phyloP scores from a whole-genome alignment of 2,797 vertebrate species.

The Schizopygopsis malacanthus region DNA sequence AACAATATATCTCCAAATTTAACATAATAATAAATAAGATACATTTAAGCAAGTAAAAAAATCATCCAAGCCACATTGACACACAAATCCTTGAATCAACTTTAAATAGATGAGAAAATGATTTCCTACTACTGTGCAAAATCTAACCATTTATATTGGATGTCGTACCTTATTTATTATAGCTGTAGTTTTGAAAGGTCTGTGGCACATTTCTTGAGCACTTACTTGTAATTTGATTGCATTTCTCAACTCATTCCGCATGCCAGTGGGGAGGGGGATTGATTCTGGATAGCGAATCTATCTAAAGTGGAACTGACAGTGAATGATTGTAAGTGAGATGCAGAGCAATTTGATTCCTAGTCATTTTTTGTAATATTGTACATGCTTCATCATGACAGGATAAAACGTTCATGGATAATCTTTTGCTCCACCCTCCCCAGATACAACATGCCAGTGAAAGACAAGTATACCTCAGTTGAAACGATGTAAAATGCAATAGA shows the following conservation, averaged over 20 bases:
- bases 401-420: slow-evolving; percentile 34
- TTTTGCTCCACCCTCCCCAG: slow-evolving; percentile 33
- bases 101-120: background rate
- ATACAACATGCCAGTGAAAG: slow-evolving; percentile 14
- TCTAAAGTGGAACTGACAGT: slow-evolving; percentile 63
- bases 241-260: slow-evolving; percentile 42
- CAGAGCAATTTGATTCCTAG: slow-evolving; percentile 53
- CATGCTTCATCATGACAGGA: slow-evolving; percentile 41
- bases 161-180: slow-evolving; percentile 28
- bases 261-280: slow-evolving; percentile 52
- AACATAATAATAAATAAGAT: background rate
- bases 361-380: slow-evolving; percentile 30
- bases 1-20: too few species aligned
- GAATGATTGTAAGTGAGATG: slow-evolving; percentile 63
- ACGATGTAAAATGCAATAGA: background rate
- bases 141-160: background rate
- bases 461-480: background rate
- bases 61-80: background rate
- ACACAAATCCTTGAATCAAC: background rate
- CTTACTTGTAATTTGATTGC: slow-evolving; percentile 43
- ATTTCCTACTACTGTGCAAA: background rate
- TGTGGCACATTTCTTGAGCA: slow-evolving; percentile 46
- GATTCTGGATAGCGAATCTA: slow-evolving; percentile 52
- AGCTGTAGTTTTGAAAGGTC: slow-evolving; percentile 23
- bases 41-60: background rate